Percentiles rank a stretch among this genome's conserved stretches.
phyloP scores from a whole-genome alignment of 1,140 invertebrate species.

The Zaprionus tsacasi region DNA sequence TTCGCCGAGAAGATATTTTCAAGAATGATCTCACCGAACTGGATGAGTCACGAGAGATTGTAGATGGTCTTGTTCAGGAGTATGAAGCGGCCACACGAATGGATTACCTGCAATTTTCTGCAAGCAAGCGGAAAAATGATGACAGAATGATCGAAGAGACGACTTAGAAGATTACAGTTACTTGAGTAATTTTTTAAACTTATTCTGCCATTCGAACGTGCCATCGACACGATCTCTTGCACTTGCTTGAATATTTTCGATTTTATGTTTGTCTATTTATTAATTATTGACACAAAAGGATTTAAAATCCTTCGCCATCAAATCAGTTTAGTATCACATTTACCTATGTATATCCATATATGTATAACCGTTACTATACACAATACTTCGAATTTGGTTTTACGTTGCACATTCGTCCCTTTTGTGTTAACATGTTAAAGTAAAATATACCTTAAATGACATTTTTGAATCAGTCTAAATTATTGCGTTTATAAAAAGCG shows the following conservation, averaged over 20 bases:
- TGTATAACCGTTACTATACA: slow-evolving; percentile 10
- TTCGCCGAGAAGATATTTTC: slow-evolving; percentile 97
- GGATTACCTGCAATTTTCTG: slow-evolving; percentile 91
- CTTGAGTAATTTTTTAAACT: not conserved
- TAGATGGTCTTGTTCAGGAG: slow-evolving; percentile 97
- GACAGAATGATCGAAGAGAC: slow-evolving; percentile 38
- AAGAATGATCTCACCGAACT: slow-evolving; percentile 96
- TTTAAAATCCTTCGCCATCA: slow-evolving; percentile 50
- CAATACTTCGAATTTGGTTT: not conserved
- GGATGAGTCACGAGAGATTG: slow-evolving; percentile 94
- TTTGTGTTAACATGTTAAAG: slow-evolving; percentile 24
- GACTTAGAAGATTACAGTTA: slow-evolving; percentile 16
- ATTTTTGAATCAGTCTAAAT: too few relatives aligned
- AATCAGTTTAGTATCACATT: slow-evolving; percentile 14
- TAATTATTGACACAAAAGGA: slow-evolving; percentile 39
- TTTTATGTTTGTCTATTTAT: slow-evolving; percentile 12
- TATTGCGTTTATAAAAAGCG: too few relatives aligned
- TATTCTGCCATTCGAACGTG: slow-evolving; percentile 25
- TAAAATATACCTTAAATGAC: too few relatives aligned
- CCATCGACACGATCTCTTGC: slow-evolving; percentile 31
- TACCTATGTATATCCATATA: slow-evolving; percentile 3
- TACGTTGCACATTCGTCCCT: slow-evolving; percentile 11
- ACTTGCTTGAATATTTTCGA: slow-evolving; percentile 39
- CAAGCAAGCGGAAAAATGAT: slow-evolving; percentile 38
- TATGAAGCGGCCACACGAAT: slow-evolving; percentile 96